These are phyloP conservation scores for Pogonomyrmex barbatus DNA, from an alignment of 1,140 invertebrate genomes.

Conservation along the genomic window DNA sequence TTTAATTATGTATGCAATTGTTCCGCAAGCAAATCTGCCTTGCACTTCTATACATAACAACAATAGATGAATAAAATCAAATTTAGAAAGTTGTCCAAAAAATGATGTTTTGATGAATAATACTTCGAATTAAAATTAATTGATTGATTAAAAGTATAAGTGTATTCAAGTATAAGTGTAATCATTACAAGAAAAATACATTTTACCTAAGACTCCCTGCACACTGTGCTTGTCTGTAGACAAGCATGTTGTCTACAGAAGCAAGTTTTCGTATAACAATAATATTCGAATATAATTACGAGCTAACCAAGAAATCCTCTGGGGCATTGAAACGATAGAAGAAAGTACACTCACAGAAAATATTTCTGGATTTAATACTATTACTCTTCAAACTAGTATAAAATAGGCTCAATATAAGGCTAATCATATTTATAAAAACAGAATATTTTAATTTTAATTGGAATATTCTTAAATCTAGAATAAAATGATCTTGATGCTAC, in stretches of 20 bases:
- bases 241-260: neutral
- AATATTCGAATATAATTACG: constrained; percentile 41
- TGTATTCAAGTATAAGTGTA: neutral
- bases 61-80: neutral
- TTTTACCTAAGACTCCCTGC: neutral
- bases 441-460: too few species aligned
- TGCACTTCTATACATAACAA: neutral
- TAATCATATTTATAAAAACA: too few species aligned
- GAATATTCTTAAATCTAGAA: too few species aligned
- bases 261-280: constrained; percentile 38
- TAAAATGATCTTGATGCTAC: too few species aligned
- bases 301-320: neutral
- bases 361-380: too few species aligned
- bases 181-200: neutral
- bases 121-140: neutral
- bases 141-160: neutral
- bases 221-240: too few species aligned
- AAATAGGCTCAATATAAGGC: too few species aligned
- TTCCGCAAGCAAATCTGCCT: neutral
- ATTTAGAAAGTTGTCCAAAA: neutral
- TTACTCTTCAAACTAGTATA: too few species aligned
- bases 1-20: neutral
- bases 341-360: neutral
- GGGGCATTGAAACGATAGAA: neutral
- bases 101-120: neutral